Conservation (phyloP, 2,797 vertebrate species). For the Syndactyla subalaris region DNA sequence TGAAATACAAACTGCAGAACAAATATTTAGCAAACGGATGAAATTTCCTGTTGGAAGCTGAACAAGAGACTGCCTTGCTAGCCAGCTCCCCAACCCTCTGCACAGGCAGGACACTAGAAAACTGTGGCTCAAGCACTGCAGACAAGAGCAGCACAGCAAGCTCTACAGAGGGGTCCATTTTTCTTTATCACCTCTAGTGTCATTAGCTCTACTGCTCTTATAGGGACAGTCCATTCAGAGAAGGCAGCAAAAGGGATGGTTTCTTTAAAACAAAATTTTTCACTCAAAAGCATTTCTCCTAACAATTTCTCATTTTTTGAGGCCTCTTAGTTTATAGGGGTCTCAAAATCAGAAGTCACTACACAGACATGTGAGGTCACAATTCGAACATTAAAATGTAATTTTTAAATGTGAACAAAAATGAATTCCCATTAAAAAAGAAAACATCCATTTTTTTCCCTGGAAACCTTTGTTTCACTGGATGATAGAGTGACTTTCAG, state of each 20-base stretch:
- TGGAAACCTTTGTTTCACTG: not conserved
- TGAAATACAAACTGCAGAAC: not conserved
- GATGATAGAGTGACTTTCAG: constrained; percentile 14
- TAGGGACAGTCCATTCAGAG: not conserved
- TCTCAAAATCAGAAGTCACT: not conserved
- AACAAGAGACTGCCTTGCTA: not conserved
- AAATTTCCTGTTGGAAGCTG: constrained; percentile 10
- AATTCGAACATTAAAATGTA: not conserved
- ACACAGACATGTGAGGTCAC: not conserved
- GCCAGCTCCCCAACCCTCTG: not conserved
- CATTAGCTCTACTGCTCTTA: not conserved
- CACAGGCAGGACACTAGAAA: not conserved
- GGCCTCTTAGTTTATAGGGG: not conserved
- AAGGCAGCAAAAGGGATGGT: not conserved
- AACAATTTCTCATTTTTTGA: not conserved
- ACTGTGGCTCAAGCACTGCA: not conserved
- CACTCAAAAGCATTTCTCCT: not conserved
- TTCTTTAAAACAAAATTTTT: not conserved
- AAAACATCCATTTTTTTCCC: not conserved
- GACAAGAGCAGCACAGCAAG: not conserved
- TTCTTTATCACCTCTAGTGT: not conserved
- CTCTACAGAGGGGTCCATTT: not conserved
- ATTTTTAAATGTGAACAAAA: not conserved
- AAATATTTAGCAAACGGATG: constrained; percentile 9
- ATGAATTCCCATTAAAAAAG: not conserved